Evolutionary conservation across 1,140 invertebrate species (phyloP).

Genomic region (Nixonia krombeini): DNA sequence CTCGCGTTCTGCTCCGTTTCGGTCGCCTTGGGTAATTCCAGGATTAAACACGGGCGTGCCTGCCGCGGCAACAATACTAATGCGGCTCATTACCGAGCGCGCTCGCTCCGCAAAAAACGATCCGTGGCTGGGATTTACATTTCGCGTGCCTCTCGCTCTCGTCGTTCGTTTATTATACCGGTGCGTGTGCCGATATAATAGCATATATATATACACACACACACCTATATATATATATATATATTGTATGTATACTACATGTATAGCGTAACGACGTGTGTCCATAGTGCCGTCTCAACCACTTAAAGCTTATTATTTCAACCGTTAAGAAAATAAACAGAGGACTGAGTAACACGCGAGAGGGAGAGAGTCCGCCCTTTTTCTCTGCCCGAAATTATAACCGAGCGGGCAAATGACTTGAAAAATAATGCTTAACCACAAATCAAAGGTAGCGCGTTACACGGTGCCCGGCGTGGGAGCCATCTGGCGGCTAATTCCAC

Average conservation of each 20-base stretch:
- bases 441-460: conserved; percentile 63
- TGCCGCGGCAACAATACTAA: conserved; percentile 28
- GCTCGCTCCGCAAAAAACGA: conserved; percentile 5
- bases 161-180: conserved; percentile 36
- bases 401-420: conserved; percentile 65
- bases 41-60: conserved; percentile 13
- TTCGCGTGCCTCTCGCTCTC: conserved; percentile 40
- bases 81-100: conserved; percentile 42
- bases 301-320: conserved; percentile 63
- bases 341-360: conserved; percentile 60
- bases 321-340: conserved; percentile 72
- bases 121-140: conserved; percentile 34
- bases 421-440: conserved; percentile 67
- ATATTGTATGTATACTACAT: too few species aligned
- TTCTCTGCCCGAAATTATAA: conserved; percentile 62
- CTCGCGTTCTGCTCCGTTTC: conserved; percentile 2
- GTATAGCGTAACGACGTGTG: conserved; percentile 19
- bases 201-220: too few species aligned
- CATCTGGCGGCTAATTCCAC: conserved; percentile 57
- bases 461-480: conserved; percentile 57
- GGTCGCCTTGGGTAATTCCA: conserved; percentile 37
- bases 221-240: too few species aligned
- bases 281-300: conserved; percentile 30
- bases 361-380: conserved; percentile 3
- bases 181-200: conserved; percentile 27